Evolutionary conservation across 2,113 vertebrate species (phyloP).

Genomic region (Zapus hudsonius): DNA sequence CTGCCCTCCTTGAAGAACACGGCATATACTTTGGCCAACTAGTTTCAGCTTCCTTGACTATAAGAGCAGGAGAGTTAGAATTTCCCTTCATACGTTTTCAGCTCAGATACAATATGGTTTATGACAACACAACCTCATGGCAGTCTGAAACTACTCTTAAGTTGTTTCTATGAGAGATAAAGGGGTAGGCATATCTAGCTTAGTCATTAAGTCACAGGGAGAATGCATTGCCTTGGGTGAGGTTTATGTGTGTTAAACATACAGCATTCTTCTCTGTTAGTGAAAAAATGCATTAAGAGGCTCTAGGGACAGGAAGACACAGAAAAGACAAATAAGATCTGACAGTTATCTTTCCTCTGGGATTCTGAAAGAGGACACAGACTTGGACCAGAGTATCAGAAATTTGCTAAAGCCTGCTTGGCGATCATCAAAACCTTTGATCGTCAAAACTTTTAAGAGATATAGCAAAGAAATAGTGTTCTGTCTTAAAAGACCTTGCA

Average conservation of each 20-base stretch:
- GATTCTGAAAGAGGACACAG: neutral
- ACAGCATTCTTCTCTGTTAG: constrained; percentile 26
- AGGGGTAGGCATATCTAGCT: neutral
- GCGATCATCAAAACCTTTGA: neutral
- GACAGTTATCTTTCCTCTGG: neutral
- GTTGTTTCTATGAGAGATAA: neutral
- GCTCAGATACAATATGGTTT: neutral
- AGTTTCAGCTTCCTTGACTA: neutral
- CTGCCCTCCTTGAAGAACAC: neutral
- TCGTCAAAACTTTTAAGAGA: neutral
- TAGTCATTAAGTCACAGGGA: neutral
- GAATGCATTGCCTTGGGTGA: neutral
- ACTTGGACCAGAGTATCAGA: neutral
- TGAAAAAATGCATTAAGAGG: constrained; percentile 23
- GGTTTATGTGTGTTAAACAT: neutral
- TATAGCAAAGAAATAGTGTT: neutral
- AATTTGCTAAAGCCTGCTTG: neutral
- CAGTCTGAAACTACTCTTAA: neutral
- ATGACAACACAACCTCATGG: neutral
- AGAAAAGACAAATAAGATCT: constrained; percentile 1
- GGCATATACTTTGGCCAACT: neutral
- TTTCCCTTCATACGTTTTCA: neutral
- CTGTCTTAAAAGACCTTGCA: neutral
- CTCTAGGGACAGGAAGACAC: neutral
- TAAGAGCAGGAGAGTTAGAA: neutral